These are phyloP conservation scores for Pseudococcus jackbeardsleyi DNA, from an alignment of 2,888 invertebrate species.

Conservation along the genomic window DNA sequence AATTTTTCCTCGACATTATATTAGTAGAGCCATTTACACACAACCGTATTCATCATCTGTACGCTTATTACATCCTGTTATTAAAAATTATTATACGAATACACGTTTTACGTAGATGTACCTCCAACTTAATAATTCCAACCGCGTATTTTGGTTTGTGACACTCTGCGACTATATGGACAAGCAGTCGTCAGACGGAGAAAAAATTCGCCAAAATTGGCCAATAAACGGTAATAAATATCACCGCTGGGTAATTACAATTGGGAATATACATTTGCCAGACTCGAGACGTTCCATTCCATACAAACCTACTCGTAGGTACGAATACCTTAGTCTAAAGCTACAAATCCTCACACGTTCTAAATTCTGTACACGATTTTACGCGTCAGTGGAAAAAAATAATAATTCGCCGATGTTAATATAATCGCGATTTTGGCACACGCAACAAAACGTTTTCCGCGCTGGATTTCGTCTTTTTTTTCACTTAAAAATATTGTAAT, in stretches of 20 bases:
- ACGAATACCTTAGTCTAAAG: neutral
- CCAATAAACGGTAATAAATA: slow-evolving; percentile 37
- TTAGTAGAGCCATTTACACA: neutral
- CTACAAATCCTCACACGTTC: neutral
- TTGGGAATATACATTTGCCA: slow-evolving; percentile 22
- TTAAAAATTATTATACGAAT: neutral
- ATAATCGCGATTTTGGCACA: slow-evolving; percentile 12
- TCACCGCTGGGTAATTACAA: slow-evolving; percentile 2
- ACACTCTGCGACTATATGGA: neutral
- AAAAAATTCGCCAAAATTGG: slow-evolving; percentile 23
- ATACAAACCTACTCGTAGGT: neutral
- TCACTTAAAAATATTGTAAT: neutral
- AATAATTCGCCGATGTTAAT: slow-evolving; percentile 8
- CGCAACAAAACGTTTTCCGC: slow-evolving; percentile 8
- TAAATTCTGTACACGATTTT: slow-evolving; percentile 9
- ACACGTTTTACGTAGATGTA: neutral
- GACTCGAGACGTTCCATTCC: neutral
- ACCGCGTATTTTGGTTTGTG: neutral
- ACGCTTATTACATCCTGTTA: neutral
- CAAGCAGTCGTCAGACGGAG: neutral
- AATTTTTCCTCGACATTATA: neutral
- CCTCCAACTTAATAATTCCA: neutral
- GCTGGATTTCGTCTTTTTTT: neutral
- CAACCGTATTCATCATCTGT: neutral
- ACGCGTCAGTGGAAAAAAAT: slow-evolving; percentile 5